Base-by-base conservation (phyloP, 2,797 vertebrate genomes). In the Euphonia xanthogaster region DNA sequence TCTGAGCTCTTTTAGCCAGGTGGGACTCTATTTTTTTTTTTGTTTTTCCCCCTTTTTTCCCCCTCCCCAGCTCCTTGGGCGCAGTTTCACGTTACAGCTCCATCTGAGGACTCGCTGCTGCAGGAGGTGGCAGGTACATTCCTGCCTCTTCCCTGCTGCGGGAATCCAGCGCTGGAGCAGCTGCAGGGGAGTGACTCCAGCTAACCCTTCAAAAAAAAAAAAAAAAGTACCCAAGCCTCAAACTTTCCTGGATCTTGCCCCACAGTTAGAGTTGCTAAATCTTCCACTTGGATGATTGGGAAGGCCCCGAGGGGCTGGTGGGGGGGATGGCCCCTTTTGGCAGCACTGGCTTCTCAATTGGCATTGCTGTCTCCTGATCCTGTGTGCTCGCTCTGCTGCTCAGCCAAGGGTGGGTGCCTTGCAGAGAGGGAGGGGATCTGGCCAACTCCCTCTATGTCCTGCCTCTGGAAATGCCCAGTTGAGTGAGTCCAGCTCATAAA, bases 51-150 rank as follows among this genome's bases (percentile, higher is more conserved):
- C 6, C 2, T 4, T 10, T 22, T 14, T 4, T 2, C 25, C 61
- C 39, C 39, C 7, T 57, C 31, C 31, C 12, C 4, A 3, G 58
- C 47, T 96, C 51, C 63, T 79, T 58, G 88, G 93, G 86, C 1
- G 3, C 93, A 86, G 95, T 94, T 86, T 95, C 83, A 90, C 40
- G 0, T 96, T 95, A 48, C 95, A 95, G 81, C 80, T 83, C 65
- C 1, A 4, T 42, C 10, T 0, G 10, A 84, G 90, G 70, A 67
- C 87, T 93, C 8, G 87, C 95, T 71, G 92, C 92, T 76, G 79
- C 93, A 91, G 94, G 95, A 90, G 88, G 93, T 83, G 86, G 94
- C 94, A 93, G 95, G 95, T 96, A 93, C 22, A 14, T 96, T 95
- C 94, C 95, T 93, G 95, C 88, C 93, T 86, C 91, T 89, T 89